Evolutionary conservation across 2,797 vertebrate species (phyloP).

Genomic region (Pseudocheirus occidentalis): DNA sequence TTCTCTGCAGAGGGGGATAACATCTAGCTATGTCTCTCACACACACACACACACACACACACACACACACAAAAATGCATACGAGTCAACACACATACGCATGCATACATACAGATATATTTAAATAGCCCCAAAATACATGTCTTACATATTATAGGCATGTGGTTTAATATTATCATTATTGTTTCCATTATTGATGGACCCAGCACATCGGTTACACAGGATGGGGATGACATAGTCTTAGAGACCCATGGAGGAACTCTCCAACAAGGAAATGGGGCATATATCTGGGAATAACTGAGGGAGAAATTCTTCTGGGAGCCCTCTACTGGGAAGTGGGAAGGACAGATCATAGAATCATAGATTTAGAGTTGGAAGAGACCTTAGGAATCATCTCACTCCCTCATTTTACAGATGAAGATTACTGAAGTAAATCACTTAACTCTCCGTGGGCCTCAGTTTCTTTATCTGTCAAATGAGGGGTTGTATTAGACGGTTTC

Average conservation of each 20-base stretch:
- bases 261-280: not conserved
- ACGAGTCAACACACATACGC: not conserved
- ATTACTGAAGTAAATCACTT: not conserved
- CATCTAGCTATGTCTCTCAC: not conserved
- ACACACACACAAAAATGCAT: not conserved
- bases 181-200: not conserved
- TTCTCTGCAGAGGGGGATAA: not conserved
- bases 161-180: not conserved
- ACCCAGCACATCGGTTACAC: not conserved
- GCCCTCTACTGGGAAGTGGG: not conserved
- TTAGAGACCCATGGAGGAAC: not conserved
- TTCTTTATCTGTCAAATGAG: not conserved
- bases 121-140: not conserved
- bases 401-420: not conserved
- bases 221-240: not conserved
- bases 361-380: not conserved
- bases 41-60: too few relatives aligned
- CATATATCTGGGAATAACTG: not conserved
- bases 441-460: not conserved
- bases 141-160: not conserved
- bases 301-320: not conserved
- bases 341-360: not conserved
- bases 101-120: not conserved
- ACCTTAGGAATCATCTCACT: not conserved
- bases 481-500: not conserved